phyloP scores from a whole-genome alignment of 2,797 vertebrate species.

The Glyptemys insculpta region DNA sequence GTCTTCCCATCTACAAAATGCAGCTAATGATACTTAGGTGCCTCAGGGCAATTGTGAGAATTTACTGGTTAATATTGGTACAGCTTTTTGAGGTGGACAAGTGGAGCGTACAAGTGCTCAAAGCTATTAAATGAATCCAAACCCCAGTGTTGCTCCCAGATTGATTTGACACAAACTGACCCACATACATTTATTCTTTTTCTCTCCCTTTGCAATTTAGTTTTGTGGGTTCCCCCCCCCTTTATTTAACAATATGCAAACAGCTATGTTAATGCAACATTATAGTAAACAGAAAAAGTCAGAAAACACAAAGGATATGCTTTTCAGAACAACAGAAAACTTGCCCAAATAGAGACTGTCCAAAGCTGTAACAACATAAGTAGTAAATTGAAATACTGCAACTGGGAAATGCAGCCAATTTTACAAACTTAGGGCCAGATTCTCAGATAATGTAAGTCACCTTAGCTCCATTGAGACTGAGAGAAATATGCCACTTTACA shows the following conservation, averaged over 20 bases:
- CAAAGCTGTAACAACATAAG: background rate
- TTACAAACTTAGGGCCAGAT: background rate
- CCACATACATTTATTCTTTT: background rate
- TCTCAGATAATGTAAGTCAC: background rate
- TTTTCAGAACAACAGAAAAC: background rate
- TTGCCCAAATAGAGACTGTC: background rate
- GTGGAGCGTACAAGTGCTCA: background rate
- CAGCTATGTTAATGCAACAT: background rate
- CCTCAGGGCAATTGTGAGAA: background rate
- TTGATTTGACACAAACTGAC: background rate
- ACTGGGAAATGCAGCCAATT: background rate
- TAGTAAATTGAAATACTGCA: background rate
- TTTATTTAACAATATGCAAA: background rate
- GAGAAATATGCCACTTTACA: background rate
- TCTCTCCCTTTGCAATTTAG: background rate
- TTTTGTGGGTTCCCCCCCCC: background rate
- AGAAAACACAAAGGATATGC: background rate
- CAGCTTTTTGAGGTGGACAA: background rate
- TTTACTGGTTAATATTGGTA: background rate
- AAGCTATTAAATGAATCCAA: background rate
- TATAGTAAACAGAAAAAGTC: background rate
- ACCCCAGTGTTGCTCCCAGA: background rate
- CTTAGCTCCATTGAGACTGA: accelerated
- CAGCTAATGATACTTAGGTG: background rate
- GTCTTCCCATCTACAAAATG: background rate